phyloP scores from a whole-genome alignment of 1,140 invertebrate genomes.

The Achatina immaculata region DNA sequence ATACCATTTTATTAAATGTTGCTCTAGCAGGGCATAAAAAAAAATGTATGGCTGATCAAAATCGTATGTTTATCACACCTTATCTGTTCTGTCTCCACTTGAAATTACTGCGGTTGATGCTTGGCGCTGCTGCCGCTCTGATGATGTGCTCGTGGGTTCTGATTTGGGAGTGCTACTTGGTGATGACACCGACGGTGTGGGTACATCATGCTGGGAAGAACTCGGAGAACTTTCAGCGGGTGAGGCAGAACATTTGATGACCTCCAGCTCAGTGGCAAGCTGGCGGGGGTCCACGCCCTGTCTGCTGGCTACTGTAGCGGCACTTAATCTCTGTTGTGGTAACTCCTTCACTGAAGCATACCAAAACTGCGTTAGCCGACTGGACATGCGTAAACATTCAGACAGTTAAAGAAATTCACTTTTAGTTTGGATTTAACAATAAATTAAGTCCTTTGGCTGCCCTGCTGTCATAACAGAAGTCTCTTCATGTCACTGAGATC shows the following conservation, averaged over 20 bases:
- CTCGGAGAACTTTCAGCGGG: slow-evolving; percentile 58
- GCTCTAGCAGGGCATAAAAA: too few relatives aligned
- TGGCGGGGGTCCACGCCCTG: slow-evolving; percentile 60
- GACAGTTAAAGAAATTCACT: too few relatives aligned
- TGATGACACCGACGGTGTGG: slow-evolving; percentile 65
- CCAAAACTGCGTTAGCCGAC: neutral
- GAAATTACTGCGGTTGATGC: neutral
- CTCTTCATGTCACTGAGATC: too few relatives aligned
- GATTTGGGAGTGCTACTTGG: slow-evolving; percentile 63
- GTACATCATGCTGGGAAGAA: slow-evolving; percentile 62
- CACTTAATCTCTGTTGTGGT: neutral
- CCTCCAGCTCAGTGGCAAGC: slow-evolving; percentile 64
- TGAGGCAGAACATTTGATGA: slow-evolving; percentile 58
- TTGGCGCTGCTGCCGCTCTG: slow-evolving; percentile 46
- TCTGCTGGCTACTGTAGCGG: neutral
- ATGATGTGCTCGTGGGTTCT: slow-evolving; percentile 60
- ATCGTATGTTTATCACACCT: too few relatives aligned
- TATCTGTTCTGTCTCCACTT: slow-evolving; percentile 11
- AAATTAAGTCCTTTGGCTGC: too few relatives aligned
- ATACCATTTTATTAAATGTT: too few relatives aligned
- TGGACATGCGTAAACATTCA: too few relatives aligned
- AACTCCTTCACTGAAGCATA: slow-evolving; percentile 27
- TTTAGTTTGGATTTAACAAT: too few relatives aligned
- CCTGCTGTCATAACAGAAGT: too few relatives aligned
- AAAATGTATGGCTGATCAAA: too few relatives aligned